phyloP scores from a whole-genome alignment of 1,140 invertebrate species.

The Vanessa tameamea region DNA sequence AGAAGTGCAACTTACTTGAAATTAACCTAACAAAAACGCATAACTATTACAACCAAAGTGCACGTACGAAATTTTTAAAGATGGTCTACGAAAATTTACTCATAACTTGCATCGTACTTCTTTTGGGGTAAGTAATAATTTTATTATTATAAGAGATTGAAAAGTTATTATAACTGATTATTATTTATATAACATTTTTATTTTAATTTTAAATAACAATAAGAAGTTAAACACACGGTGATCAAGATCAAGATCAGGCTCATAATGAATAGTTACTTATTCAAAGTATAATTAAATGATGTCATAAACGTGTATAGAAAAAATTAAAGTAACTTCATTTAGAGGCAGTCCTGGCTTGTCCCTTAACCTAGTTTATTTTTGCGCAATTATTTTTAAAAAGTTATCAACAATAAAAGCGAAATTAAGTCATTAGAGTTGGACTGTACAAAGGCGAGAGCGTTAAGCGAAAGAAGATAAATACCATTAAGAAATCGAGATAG shows the following conservation, averaged over 20 bases:
- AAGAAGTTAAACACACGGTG: background rate
- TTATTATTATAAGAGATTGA: too few species aligned
- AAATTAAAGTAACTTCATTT: background rate
- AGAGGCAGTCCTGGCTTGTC: background rate
- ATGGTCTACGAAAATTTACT: background rate
- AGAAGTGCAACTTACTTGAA: background rate
- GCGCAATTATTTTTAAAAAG: background rate
- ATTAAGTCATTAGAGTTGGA: constrained; percentile 8
- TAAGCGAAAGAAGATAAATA: too few species aligned
- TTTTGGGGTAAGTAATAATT: constrained; percentile 10
- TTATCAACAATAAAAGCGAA: constrained; percentile 7
- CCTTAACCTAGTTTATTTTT: constrained; percentile 18
- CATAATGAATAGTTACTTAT: too few species aligned
- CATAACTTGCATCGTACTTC: background rate
- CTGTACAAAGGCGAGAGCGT: background rate
- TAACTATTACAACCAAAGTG: background rate
- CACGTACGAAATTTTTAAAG: background rate
- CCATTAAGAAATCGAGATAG: too few species aligned
- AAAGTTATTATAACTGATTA: background rate
- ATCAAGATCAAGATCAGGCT: too few species aligned
- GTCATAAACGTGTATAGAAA: too few species aligned
- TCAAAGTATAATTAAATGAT: too few species aligned
- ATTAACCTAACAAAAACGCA: background rate
- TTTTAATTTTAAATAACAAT: background rate
- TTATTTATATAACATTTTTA: background rate